Base-by-base conservation (phyloP, 2,113 vertebrate species). In the Etheostoma spectabile region DNA sequence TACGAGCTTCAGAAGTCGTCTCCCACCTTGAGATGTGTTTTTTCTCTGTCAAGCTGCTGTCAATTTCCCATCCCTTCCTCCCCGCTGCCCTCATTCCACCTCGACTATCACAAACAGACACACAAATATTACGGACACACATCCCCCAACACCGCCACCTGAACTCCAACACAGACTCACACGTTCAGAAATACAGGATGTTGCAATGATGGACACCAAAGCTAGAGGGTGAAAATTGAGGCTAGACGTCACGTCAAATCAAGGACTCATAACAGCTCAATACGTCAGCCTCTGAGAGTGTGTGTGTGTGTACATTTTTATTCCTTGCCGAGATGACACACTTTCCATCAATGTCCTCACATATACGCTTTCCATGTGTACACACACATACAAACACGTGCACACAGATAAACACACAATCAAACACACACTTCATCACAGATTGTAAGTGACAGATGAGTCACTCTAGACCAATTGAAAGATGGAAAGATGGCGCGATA, bases 201-300 rank as follows among this genome's bases (percentile, higher is more conserved):
- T 53, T 74, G 77, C 55, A 27, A 42, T 91, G 88, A 88, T 80
- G 79, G 87, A 86, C 88, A 86, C 77, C 59, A 64, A 79, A 85
- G 84, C 82, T 62, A 55, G 77, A 88, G 76, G 89, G 82, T 84
- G 82, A 92, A 91, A 93, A 93, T 93, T 91, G 90, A 92, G 79
- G 83, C 84, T 56, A 42, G 71, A 78, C 86, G 22, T 74, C 77
- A 62, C 62, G 79, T 89, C 88, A 89, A 74, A 74, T 86, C 82
- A 84, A 89, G 75, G 78, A 87, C 77, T 90, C 83, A 74, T 60
- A 86, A 82, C 78, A 51, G 78, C 85, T 86, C 78, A 63, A 86
- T 86, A 82, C 82, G 82, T 89, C 91, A 88, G 82, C 70, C 80
- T 5, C 46, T 16, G 63, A 45, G 72, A 65, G 49, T 64, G 53